Percentiles rank a stretch among this genome's conserved stretches.
These are phyloP conservation scores for Hippoglossus stenolepis DNA, from an alignment of 2,113 vertebrate genomes.

Conservation along the genomic window DNA sequence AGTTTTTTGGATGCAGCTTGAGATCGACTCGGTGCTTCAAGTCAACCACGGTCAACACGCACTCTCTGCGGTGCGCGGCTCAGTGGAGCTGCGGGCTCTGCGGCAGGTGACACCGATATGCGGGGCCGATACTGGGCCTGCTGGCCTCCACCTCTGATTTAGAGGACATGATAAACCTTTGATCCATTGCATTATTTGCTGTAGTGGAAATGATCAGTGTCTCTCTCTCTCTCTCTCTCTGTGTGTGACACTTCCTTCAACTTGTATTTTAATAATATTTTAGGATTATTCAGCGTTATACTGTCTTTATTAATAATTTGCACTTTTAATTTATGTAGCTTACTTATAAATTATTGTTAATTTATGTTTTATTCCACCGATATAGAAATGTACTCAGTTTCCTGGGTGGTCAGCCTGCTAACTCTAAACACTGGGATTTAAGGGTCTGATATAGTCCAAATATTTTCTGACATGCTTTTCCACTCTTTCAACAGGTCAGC, in stretches of 20 bases:
- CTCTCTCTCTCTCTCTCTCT: not conserved
- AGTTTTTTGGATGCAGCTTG: slow-evolving; percentile 71
- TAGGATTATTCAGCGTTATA: not conserved
- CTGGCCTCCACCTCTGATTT: slow-evolving; percentile 24
- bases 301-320: slow-evolving; percentile 1
- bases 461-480: slow-evolving; percentile 4
- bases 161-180: not conserved
- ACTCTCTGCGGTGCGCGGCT: not conserved
- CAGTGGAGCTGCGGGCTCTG: slow-evolving; percentile 37
- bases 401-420: not conserved
- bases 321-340: slow-evolving; percentile 4
- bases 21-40: slow-evolving; percentile 59
- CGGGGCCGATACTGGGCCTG: slow-evolving; percentile 15
- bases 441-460: slow-evolving; percentile 12
- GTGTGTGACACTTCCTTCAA: not conserved
- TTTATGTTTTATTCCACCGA: not conserved
- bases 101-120: slow-evolving; percentile 27
- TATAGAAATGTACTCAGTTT: not conserved
- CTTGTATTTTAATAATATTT: not conserved
- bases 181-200: not conserved
- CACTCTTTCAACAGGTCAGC: slow-evolving; percentile 9
- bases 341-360: slow-evolving; percentile 2
- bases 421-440: not conserved
- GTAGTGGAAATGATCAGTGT: slow-evolving; percentile 8
- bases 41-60: slow-evolving; percentile 19